A percentile compares a stretch with the other conserved stretches of the same genome.
Conservation (phyloP, 2,888 invertebrate species). For the Theretra japonica region DNA sequence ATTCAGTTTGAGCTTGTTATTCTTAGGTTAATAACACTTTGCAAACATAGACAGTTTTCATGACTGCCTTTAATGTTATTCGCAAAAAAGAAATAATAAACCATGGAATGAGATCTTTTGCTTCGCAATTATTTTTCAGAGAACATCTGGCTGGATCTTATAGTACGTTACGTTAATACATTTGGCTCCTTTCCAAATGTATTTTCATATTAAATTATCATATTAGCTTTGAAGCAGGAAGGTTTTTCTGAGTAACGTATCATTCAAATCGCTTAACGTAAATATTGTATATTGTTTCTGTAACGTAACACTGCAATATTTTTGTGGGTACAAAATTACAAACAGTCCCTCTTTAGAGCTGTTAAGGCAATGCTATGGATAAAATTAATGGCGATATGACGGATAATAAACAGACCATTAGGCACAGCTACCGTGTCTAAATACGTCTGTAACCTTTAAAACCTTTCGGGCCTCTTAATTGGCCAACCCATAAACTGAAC, state of each 20-base stretch:
- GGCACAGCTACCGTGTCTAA: constrained; percentile 24
- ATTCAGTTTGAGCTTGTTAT: not conserved
- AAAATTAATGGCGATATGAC: constrained; percentile 13
- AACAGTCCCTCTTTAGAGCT: not conserved
- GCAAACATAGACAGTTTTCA: not conserved
- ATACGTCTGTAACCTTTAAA: constrained; percentile 21
- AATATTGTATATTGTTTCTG: constrained; percentile 11
- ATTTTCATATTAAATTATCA: constrained; percentile 78
- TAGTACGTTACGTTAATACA: constrained; percentile 64
- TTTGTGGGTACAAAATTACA: not conserved
- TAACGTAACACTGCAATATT: not conserved
- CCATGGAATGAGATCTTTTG: constrained; percentile 53
- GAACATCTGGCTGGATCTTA: constrained; percentile 73
- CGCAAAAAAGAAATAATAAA: constrained; percentile 36
- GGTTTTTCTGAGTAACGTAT: constrained; percentile 43
- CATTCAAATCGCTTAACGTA: not conserved
- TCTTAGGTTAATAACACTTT: not conserved
- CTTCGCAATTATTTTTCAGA: constrained; percentile 70
- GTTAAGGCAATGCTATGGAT: constrained; percentile 1
- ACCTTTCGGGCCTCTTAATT: constrained; percentile 19
- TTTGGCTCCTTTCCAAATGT: constrained; percentile 74
- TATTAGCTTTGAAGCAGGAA: constrained; percentile 67
- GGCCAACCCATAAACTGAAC: not conserved
- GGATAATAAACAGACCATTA: constrained; percentile 21
- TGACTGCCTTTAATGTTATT: constrained; percentile 9